Conservation (phyloP, 1,140 invertebrate genomes). For the Pygmarrhopalites habei region DNA sequence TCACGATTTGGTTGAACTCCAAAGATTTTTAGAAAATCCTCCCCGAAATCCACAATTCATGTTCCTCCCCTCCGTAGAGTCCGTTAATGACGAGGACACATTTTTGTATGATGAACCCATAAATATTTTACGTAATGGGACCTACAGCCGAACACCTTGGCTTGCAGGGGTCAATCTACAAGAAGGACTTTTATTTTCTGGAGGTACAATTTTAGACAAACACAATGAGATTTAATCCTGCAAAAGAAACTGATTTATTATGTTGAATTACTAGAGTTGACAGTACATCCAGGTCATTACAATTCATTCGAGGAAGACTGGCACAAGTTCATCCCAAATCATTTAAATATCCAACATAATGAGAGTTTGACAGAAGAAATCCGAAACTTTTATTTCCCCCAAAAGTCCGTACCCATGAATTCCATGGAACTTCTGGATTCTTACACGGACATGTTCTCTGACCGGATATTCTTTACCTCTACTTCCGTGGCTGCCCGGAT, state of each 20-base stretch:
- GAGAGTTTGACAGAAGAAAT: no score
- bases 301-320: no score
- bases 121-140: conserved; percentile 12
- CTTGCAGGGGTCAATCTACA: conserved; percentile 27
- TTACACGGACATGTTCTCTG: conserved; percentile 17
- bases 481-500: not conserved
- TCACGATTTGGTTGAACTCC: no score
- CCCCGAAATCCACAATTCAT: not conserved
- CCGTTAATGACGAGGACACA: not conserved
- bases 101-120: conserved; percentile 21
- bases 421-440: not conserved
- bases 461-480: conserved; percentile 18
- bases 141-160: conserved; percentile 25
- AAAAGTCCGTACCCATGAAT: no score
- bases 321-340: no score
- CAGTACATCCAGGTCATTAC: no score
- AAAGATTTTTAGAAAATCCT: no score
- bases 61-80: conserved; percentile 7
- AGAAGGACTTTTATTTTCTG: conserved; percentile 18
- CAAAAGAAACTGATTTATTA: no score
- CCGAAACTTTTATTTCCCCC: conserved; percentile 18
- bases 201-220: conserved; percentile 1
- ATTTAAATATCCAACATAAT: no score
- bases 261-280: no score
- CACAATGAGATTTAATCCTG: no score